A percentile compares a stretch with the other conserved stretches of the same genome.
These are phyloP conservation scores for Holothuria leucospilota DNA, from an alignment of 53 echinoderm and acorn worm species.

Conservation along the genomic window DNA sequence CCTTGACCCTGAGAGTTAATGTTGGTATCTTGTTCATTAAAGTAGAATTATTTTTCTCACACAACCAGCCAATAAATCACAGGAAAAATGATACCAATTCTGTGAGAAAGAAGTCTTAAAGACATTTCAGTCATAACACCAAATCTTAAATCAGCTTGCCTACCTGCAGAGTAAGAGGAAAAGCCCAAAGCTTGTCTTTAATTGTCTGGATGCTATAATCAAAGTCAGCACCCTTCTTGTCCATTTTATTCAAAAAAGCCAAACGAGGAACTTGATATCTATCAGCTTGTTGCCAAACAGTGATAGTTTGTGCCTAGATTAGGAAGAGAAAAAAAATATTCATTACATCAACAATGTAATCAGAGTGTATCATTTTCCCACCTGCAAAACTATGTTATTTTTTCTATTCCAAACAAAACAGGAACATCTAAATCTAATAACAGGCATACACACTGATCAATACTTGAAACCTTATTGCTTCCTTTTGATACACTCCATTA, in stretches of 20 bases:
- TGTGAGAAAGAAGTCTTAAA: too few relatives aligned
- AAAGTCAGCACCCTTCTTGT: slow-evolving; percentile 85
- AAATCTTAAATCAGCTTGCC: too few relatives aligned
- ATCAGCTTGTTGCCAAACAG: slow-evolving; percentile 96
- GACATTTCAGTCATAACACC: too few relatives aligned
- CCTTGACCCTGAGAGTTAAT: too few relatives aligned
- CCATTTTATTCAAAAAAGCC: slow-evolving; percentile 99
- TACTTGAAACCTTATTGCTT: too few relatives aligned
- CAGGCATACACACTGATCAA: not conserved
- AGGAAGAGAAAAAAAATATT: not conserved
- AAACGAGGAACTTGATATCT: slow-evolving; percentile 83
- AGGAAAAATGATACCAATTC: too few relatives aligned
- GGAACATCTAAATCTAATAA: not conserved
- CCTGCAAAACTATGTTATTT: not conserved
- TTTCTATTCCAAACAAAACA: not conserved
- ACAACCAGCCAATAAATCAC: too few relatives aligned
- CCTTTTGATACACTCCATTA: too few relatives aligned
- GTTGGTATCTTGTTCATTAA: too few relatives aligned
- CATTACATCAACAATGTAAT: not conserved
- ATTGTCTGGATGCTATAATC: slow-evolving; percentile 79
- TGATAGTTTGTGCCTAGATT: slow-evolving; percentile 90
- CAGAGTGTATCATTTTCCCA: too few relatives aligned
- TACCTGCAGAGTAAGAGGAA: slow-evolving; percentile 91
- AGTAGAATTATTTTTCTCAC: too few relatives aligned
- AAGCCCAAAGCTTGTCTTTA: slow-evolving; percentile 76